Percentiles rank a stretch among this genome's conserved stretches.
Conservation (phyloP, 2,797 vertebrate species). For the Acrocephalus scirpaceus region DNA sequence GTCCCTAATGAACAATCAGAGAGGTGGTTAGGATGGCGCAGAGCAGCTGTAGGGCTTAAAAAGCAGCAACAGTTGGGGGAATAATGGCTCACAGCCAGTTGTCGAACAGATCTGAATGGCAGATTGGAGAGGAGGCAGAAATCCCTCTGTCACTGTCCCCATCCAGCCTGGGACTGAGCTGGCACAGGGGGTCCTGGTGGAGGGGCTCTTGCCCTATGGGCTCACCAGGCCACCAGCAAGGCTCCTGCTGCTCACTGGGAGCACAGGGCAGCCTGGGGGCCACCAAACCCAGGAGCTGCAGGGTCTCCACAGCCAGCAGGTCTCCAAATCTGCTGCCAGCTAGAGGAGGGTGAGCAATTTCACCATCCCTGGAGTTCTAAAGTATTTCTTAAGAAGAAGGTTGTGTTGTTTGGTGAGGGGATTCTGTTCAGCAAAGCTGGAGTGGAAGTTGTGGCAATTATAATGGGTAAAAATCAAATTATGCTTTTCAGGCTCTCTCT, state of each 20-base stretch:
- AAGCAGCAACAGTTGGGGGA: conserved; percentile 36
- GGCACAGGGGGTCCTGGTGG: rapidly evolving
- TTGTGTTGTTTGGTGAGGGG: background rate
- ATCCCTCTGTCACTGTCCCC: background rate
- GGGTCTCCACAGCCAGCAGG: background rate
- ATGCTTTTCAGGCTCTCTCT: background rate
- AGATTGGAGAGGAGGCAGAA: background rate
- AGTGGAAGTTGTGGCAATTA: background rate
- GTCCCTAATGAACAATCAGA: conserved; percentile 54
- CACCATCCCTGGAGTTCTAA: background rate
- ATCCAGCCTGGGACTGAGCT: background rate
- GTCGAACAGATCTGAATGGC: background rate
- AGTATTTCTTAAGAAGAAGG: background rate
- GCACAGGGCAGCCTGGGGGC: background rate
- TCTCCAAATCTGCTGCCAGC: background rate
- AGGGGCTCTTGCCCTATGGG: background rate
- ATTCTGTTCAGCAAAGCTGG: background rate
- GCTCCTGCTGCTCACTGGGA: background rate
- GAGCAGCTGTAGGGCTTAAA: conserved; percentile 47
- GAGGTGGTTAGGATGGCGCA: background rate
- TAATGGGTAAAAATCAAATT: rapidly evolving
- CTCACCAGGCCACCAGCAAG: background rate
- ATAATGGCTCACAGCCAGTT: background rate
- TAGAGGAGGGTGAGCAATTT: background rate
- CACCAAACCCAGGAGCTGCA: background rate